These are phyloP conservation scores for Diplolepis rosae DNA, from an alignment of 2,888 invertebrate genomes.

Conservation along the genomic window DNA sequence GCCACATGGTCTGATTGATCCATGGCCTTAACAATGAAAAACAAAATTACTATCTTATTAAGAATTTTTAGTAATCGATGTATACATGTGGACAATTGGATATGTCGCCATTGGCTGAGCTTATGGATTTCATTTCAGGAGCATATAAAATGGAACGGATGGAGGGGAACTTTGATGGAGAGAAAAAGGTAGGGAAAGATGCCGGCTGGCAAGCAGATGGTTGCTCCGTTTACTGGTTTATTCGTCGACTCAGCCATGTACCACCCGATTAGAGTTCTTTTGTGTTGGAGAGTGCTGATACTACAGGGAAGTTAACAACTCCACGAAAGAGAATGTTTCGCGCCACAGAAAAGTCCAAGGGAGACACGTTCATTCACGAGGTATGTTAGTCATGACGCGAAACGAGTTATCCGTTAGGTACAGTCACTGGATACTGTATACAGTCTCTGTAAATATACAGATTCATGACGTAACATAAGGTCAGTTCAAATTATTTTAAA, in stretches of 20 bases:
- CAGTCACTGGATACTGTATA: constrained; percentile 22
- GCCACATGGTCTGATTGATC: too few relatives aligned
- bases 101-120: constrained; percentile 1
- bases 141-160: constrained; percentile 63
- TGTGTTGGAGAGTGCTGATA: constrained; percentile 49
- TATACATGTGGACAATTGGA: constrained; percentile 31
- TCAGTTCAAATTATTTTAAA: too few relatives aligned
- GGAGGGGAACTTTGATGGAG: constrained; percentile 38
- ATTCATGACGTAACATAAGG: not conserved
- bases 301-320: constrained; percentile 39
- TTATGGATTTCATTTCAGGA: constrained; percentile 69
- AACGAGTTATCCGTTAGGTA: constrained; percentile 41
- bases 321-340: constrained; percentile 39
- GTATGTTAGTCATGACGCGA: constrained; percentile 50
- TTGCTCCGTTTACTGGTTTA: constrained; percentile 73
- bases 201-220: constrained; percentile 73
- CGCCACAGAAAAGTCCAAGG: constrained; percentile 43
- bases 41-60: not conserved
- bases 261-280: constrained; percentile 55
- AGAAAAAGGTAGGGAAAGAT: constrained; percentile 58
- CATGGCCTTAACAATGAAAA: too few relatives aligned
- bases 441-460: not conserved
- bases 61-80: not conserved
- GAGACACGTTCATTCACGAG: constrained; percentile 50
- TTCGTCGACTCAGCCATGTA: constrained; percentile 67